These are phyloP conservation scores for Chamaea fasciata DNA, from an alignment of 2,113 vertebrate species.

Conservation along the genomic window DNA sequence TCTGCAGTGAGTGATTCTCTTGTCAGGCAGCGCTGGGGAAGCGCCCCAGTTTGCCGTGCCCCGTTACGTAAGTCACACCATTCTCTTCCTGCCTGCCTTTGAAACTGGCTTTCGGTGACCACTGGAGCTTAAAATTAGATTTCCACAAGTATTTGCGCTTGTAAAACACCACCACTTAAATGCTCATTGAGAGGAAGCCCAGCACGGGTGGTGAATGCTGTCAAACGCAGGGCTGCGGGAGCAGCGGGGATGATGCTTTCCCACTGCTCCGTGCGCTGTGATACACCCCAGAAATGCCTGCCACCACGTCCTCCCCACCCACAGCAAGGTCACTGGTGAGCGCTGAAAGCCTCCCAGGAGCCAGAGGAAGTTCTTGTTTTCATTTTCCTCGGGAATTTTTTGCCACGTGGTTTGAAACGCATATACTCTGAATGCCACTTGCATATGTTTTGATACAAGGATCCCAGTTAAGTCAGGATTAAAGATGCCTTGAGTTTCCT, in stretches of 20 bases:
- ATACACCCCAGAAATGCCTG: not conserved
- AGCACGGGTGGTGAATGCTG: rapidly evolving
- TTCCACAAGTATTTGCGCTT: constrained; percentile 43
- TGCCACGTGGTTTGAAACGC: not conserved
- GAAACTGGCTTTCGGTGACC: not conserved
- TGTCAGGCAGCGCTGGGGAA: not conserved
- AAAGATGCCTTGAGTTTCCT: not conserved
- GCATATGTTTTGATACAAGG: not conserved
- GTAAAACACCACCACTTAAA: not conserved
- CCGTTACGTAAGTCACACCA: not conserved
- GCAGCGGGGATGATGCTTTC: not conserved
- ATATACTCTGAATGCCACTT: not conserved
- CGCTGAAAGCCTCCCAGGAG: not conserved
- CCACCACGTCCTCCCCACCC: not conserved
- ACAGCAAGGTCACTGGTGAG: not conserved
- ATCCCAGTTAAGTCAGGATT: not conserved
- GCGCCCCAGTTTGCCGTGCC: not conserved
- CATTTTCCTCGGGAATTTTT: not conserved
- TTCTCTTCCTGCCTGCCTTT: not conserved
- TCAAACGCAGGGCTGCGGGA: not conserved
- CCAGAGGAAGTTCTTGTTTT: not conserved
- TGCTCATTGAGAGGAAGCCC: not conserved
- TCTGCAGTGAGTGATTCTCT: not conserved
- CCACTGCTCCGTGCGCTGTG: not conserved
- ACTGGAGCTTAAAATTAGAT: constrained; percentile 38